Evolutionary conservation across 2,797 vertebrate genomes (phyloP).

Genomic region (Pseudochirops corinnae): DNA sequence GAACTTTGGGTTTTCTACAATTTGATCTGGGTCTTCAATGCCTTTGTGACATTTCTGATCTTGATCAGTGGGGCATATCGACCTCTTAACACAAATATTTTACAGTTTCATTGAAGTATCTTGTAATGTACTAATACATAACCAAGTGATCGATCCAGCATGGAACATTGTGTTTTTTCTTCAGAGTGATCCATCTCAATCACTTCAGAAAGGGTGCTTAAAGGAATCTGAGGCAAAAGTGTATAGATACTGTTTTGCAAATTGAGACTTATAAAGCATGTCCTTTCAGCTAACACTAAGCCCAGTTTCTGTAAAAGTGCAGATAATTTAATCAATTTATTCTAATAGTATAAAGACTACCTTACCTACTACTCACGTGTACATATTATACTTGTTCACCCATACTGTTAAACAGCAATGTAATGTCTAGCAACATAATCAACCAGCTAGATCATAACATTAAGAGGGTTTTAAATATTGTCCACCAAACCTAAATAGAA

Average conservation of each 20-base stretch:
- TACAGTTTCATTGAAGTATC: conserved; percentile 34
- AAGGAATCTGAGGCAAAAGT: neutral
- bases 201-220: conserved; percentile 32
- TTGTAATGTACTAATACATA: conserved; percentile 33
- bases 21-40: neutral
- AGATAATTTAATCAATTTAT: conserved; percentile 21
- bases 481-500: neutral
- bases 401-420: conserved; percentile 7
- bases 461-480: neutral
- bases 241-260: conserved; percentile 1
- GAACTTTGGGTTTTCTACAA: conserved; percentile 20
- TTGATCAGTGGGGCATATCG: conserved; percentile 26
- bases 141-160: neutral
- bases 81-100: conserved; percentile 41
- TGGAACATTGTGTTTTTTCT: conserved; percentile 18
- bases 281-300: conserved; percentile 5
- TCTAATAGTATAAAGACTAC: conserved; percentile 14
- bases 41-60: conserved; percentile 26
- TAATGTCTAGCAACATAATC: conserved; percentile 11
- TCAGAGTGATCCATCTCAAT: conserved; percentile 14
- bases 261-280: neutral
- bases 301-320: neutral
- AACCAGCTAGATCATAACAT: neutral
- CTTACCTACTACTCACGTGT: neutral
- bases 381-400: neutral